Evolutionary conservation across 2,888 invertebrate species (phyloP).

Genomic region (Aspidapion aeneum): DNA sequence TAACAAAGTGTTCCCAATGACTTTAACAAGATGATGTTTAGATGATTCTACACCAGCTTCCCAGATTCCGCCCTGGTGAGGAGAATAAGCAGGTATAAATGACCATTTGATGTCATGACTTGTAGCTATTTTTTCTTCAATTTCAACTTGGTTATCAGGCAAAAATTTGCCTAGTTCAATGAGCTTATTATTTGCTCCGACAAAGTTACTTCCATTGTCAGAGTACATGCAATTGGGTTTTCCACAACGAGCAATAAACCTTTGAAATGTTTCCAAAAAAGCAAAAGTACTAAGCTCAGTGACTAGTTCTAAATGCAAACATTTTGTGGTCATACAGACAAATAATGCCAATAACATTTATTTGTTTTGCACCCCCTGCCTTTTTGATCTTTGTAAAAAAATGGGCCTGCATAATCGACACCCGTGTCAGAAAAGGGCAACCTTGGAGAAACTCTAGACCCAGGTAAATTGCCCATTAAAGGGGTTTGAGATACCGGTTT

Average conservation of each 20-base stretch:
- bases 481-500: neutral
- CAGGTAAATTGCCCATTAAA: neutral
- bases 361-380: neutral
- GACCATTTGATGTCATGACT: neutral
- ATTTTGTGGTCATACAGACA: neutral
- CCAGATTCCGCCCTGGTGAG: neutral
- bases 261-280: neutral
- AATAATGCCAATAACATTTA: neutral
- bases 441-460: neutral
- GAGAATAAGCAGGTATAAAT: neutral
- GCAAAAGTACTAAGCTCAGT: neutral
- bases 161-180: neutral
- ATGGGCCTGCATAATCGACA: neutral
- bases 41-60: neutral
- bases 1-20: neutral
- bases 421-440: neutral
- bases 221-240: neutral
- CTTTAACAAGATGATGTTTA: neutral
- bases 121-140: no score
- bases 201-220: neutral
- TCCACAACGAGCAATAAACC: neutral
- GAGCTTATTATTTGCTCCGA: neutral
- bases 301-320: neutral
- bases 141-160: neutral
- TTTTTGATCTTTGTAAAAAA: neutral